phyloP scores from a whole-genome alignment of 2,113 vertebrate genomes.

The Rhinichthys klamathensis region DNA sequence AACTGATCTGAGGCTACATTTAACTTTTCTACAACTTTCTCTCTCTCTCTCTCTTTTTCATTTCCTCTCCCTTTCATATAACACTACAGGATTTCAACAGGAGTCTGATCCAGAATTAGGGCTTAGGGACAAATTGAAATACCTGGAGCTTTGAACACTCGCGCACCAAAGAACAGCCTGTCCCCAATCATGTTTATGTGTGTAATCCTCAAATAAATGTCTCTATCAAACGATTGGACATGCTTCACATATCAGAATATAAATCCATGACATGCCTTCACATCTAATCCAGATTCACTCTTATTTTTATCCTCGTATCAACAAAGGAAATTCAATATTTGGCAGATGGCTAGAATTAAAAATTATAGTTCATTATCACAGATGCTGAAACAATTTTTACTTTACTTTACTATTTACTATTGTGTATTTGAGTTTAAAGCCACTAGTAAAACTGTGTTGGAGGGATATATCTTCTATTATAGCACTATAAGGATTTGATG shows the following conservation, averaged over 20 bases:
- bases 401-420: not conserved
- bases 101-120: conserved; percentile 13
- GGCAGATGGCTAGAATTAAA: not conserved
- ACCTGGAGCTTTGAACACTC: conserved; percentile 17
- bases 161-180: conserved; percentile 22
- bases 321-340: conserved; percentile 21
- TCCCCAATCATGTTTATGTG: conserved; percentile 16
- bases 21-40: not conserved
- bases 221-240: not conserved
- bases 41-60: not conserved
- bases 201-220: conserved; percentile 37
- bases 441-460: not conserved
- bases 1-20: conserved; percentile 3
- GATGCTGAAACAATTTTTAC: conserved; percentile 15
- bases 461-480: not conserved
- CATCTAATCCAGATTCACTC: conserved; percentile 23
- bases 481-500: conserved; percentile 4
- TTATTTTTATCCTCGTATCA: conserved; percentile 5
- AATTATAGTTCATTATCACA: not conserved
- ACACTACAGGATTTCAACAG: not conserved
- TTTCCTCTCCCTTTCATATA: not conserved
- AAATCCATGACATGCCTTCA: conserved; percentile 8
- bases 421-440: not conserved
- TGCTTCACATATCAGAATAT: not conserved
- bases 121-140: conserved; percentile 35